Base-by-base conservation (phyloP, 2,888 invertebrate species). In the Cataglyphis cursor region DNA sequence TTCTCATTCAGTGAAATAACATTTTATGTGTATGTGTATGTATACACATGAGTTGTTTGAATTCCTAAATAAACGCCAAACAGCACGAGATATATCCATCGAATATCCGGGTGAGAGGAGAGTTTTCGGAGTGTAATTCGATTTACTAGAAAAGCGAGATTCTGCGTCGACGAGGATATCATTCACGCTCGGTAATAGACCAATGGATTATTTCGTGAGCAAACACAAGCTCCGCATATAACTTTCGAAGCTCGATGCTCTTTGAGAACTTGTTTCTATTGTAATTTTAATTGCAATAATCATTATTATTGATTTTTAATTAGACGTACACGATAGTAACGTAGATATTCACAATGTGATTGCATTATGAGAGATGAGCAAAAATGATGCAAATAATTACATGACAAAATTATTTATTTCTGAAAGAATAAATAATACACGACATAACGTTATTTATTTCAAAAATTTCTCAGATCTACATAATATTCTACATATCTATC, bases 31-130 rank as follows among this genome's bases (percentile, higher is more conserved):
- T 80, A 65, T 35, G 12, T 1, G 28, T 44, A 59, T 54, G 65
- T 59, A 62, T 72, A 75, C 62, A 82, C 65, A 65, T 68, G 12
- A 18, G 41, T n/a, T 41, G 51, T 65, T 62, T 44, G 78, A 88
- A 88, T 78, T 80, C 82, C 84, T 82, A 88, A 84, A 88, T 88
- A 86, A 86, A 88, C 88, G 86, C 38, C 74, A 81, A 61, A 48
- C 38, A 62, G 48, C 18, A 28, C 66, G 78, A 48, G 59, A 48
- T 70, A 72, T 61, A 80, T 72, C 66, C 59, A 72, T 70, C 72
- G 59, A 80, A 61, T 61, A 82, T 72, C 59, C 21, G 44, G 72
- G 54, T 74, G 31, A 41, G 44, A 44, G 10, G 83, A 31, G 35
- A 80, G 41, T 78, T 82, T 74, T 51, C 44, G n/a, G 59, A 44